Conservation (phyloP, 2,888 invertebrate species). For the Stenodera caucasica region DNA sequence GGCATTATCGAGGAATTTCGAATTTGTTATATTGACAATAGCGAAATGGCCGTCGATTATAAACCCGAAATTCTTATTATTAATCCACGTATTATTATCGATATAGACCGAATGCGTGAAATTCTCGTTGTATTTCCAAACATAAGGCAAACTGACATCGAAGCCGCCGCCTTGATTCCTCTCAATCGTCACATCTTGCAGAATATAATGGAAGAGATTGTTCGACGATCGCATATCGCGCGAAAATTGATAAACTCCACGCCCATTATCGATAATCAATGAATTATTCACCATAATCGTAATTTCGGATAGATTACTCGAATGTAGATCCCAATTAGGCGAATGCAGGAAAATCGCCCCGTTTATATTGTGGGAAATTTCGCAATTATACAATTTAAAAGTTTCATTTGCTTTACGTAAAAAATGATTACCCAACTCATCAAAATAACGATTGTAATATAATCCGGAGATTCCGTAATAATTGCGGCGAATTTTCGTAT, state of each 20-base stretch:
- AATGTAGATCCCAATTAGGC: slow-evolving; percentile 82
- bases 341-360: slow-evolving; percentile 83
- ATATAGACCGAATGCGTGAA: slow-evolving; percentile 89
- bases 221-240: slow-evolving; percentile 94
- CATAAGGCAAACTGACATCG: slow-evolving; percentile 86
- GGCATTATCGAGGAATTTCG: slow-evolving; percentile 80
- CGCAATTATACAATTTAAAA: slow-evolving; percentile 76
- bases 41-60: slow-evolving; percentile 93
- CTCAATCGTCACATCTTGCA: slow-evolving; percentile 84
- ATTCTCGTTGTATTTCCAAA: slow-evolving; percentile 94
- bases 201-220: slow-evolving; percentile 93
- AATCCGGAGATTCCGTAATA: slow-evolving; percentile 77
- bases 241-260: slow-evolving; percentile 86
- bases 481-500: slow-evolving; percentile 79
- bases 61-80: slow-evolving; percentile 83
- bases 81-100: slow-evolving; percentile 83
- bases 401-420: slow-evolving; percentile 86
- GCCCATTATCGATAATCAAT: slow-evolving; percentile 83
- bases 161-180: slow-evolving; percentile 86
- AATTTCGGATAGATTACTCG: slow-evolving; percentile 87
- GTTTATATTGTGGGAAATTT: slow-evolving; percentile 76
- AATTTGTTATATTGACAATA: slow-evolving; percentile 82
- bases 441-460: slow-evolving; percentile 86
- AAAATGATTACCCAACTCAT: slow-evolving; percentile 83
- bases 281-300: slow-evolving; percentile 86